Evolutionary conservation across 1,140 invertebrate species (phyloP).

Genomic region (Rhopalosiphum padi): DNA sequence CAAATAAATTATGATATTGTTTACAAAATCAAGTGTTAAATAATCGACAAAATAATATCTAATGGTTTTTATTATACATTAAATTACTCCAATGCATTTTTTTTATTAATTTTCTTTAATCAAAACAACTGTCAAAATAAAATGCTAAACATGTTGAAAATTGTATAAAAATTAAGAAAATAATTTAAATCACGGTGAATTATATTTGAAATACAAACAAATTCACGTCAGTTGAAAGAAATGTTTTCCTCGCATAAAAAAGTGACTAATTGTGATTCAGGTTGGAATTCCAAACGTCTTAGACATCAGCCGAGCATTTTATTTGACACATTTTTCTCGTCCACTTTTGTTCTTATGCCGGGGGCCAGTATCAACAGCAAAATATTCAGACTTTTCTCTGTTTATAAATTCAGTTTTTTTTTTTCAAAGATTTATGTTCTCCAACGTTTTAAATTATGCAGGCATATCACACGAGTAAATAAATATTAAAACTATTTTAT

Average conservation of each 20-base stretch:
- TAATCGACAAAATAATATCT: not conserved
- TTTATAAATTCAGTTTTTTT: not conserved
- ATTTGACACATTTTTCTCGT: conserved; percentile 27
- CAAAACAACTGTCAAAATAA: not conserved
- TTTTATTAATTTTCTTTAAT: not conserved
- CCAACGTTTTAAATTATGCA: not conserved
- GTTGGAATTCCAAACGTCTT: conserved; percentile 38
- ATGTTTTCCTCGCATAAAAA: not conserved
- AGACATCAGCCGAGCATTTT: conserved; percentile 6
- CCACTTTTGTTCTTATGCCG: not conserved
- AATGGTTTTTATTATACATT: not conserved
- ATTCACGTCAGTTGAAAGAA: not conserved
- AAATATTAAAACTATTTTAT: not conserved
- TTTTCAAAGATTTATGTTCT: not conserved
- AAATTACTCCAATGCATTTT: not conserved
- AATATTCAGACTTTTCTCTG: not conserved
- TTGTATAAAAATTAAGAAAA: not conserved
- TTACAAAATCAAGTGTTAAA: too few relatives aligned
- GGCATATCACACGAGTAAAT: not conserved
- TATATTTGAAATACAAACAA: conserved; percentile 26
- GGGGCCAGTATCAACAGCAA: not conserved
- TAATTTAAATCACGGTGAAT: conserved; percentile 20
- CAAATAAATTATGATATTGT: too few relatives aligned
- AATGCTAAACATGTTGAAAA: conserved; percentile 12
- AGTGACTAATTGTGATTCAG: not conserved